Percentiles rank a stretch among this genome's conserved stretches.
Conservation (phyloP, 53 echinoderm and acorn worm genomes). For the Pentamera pediparva region DNA sequence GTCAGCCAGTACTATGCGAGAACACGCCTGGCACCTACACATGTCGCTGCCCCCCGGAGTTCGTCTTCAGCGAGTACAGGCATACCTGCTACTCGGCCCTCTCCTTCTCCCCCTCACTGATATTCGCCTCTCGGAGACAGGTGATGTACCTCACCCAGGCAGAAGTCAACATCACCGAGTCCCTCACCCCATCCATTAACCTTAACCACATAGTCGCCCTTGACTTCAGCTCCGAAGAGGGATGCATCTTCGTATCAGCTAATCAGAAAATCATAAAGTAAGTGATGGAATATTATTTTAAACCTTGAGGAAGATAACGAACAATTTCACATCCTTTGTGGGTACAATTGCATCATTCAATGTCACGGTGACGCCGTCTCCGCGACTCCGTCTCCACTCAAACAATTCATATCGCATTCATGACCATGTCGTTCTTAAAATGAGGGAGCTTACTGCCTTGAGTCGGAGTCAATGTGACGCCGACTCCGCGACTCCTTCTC, state of each 20-base stretch:
- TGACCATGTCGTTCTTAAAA: too few relatives aligned
- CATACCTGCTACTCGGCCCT: not conserved
- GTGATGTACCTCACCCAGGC: not conserved
- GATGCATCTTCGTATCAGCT: constrained; percentile 3
- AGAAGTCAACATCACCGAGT: not conserved
- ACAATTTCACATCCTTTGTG: too few relatives aligned
- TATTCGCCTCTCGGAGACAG: not conserved
- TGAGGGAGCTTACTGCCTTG: too few relatives aligned
- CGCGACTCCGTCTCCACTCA: too few relatives aligned
- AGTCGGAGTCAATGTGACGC: too few relatives aligned
- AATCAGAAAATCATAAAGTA: constrained; percentile 5
- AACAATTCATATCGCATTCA: too few relatives aligned
- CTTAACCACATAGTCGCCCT: not conserved
- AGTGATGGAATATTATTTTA: too few relatives aligned
- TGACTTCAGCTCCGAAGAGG: not conserved
- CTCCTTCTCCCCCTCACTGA: not conserved
- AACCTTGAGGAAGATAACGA: too few relatives aligned
- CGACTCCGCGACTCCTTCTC: too few relatives aligned
- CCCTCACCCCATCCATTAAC: not conserved
- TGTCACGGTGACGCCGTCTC: too few relatives aligned
- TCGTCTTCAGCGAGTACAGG: not conserved
- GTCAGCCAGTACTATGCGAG: not conserved
- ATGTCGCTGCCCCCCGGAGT: not conserved
- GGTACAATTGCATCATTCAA: too few relatives aligned
- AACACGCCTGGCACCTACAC: not conserved